These are phyloP conservation scores for Petromus typicus DNA, from an alignment of 2,113 vertebrate species.

Conservation along the genomic window DNA sequence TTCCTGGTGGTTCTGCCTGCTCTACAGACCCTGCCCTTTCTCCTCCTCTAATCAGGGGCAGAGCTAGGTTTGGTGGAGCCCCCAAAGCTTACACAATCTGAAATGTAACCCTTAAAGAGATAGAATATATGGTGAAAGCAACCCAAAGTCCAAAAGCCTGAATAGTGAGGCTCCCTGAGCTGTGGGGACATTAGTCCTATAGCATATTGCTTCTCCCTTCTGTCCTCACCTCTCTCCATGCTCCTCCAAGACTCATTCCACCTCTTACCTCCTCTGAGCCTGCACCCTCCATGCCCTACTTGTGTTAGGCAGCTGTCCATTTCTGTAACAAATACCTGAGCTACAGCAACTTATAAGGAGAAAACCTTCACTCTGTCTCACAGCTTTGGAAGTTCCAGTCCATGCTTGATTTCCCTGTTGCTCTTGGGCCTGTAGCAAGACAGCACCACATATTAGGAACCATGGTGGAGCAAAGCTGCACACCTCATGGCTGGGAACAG, in stretches of 20 bases:
- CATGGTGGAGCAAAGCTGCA: neutral
- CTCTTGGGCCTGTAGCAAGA: neutral
- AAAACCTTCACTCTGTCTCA: neutral
- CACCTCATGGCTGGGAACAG: neutral
- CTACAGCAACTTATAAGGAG: neutral
- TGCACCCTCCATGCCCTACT: neutral
- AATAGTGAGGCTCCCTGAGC: neutral
- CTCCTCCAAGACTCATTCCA: neutral
- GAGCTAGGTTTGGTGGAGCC: neutral
- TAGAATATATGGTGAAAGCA: neutral
- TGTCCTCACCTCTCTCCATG: neutral
- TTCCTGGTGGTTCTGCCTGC: neutral
- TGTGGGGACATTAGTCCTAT: neutral
- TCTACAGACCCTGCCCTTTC: fast-evolving
- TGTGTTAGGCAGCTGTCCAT: neutral
- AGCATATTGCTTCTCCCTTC: neutral
- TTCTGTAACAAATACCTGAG: neutral
- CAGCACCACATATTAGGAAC: neutral
- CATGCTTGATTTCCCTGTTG: neutral
- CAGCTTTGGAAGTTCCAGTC: neutral
- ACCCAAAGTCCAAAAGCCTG: neutral
- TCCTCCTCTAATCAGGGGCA: neutral
- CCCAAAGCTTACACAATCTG: neutral
- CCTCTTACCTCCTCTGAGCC: neutral
- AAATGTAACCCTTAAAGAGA: neutral